Evolutionary conservation across 1,140 invertebrate genomes (phyloP), one percentile per base, ranked within the genome.

Genomic region (Lucilia sericata): DNA sequence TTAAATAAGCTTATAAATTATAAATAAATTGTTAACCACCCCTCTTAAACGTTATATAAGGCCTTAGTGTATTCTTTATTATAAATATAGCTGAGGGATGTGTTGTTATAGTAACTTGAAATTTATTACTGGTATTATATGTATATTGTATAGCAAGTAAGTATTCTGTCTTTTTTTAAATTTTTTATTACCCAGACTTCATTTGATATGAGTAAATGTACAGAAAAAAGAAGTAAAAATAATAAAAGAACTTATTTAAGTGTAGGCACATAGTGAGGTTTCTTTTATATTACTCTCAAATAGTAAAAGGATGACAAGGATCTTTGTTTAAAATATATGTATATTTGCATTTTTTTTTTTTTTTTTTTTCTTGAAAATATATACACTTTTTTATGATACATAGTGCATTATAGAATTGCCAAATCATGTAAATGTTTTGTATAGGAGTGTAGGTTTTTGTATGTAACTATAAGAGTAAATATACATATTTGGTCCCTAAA

Each of bases 91-190:
- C 9, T 25, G 65, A 80, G 36, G 42, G 42, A 80, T 51, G 42
- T 80, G 76, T 80, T 80, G 76, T 51, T 49, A 80, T 80, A 80
- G 76, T 80, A 21, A 80, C 42, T 51, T 49, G 47, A 49, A 80
- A 80, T 80, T 80, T 80, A 80, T 80, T 80, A 80, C 76, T 21
- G n/a, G n/a, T 21, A 21, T 70, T 70, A 19, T 70, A n/a, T n/a
- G n/a, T n/a, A 30, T 2, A 55, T 55, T n/a, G 51, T 55, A 55
- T 55, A 14, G 12, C 51, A 17, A 17, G 51, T 55, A 55, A 2
- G 7, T 55, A 12, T 55, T 55, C 12, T 25, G 2, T 25, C 19
- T 0, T 8, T 70, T 19, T 70, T 10, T 30, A 30, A 30, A 30
- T 10, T 21, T 70, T 21, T 21, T 70, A 70, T 21, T 70, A 70